Percentiles rank a stretch among this genome's conserved stretches.
These are phyloP conservation scores for Glareola pratincola DNA, from an alignment of 2,113 vertebrate species.

Conservation along the genomic window DNA sequence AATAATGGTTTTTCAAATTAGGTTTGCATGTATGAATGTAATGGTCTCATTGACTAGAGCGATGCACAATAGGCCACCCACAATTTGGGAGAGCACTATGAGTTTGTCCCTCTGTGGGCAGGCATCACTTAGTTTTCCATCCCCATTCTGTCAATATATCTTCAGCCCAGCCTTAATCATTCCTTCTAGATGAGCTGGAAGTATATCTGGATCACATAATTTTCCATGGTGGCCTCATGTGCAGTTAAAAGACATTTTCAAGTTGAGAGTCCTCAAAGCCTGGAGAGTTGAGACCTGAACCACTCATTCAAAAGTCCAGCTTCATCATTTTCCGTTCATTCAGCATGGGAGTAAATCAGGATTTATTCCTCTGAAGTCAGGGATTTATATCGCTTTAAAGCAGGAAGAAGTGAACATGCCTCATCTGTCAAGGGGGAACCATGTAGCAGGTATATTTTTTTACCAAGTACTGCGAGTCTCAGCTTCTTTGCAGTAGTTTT, in stretches of 20 bases:
- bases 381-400: neutral
- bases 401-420: neutral
- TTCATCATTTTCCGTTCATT: neutral
- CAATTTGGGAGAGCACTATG: neutral
- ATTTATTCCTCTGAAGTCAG: neutral
- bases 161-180: neutral
- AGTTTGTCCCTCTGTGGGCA: slow-evolving; percentile 21
- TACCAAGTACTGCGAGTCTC: neutral
- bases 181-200: neutral
- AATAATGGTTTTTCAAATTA: slow-evolving; percentile 29
- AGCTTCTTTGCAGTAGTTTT: neutral
- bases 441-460: neutral
- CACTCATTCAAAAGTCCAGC: neutral
- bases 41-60: slow-evolving; percentile 1
- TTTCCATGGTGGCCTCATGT: neutral
- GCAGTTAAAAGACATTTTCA: neutral
- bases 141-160: neutral
- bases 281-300: neutral
- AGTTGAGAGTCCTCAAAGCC: neutral
- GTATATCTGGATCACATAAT: neutral
- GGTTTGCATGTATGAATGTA: neutral
- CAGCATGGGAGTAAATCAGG: neutral
- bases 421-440: neutral
- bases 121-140: neutral
- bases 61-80: slow-evolving; percentile 40